Evolutionary conservation across 2,888 invertebrate genomes (phyloP).

Genomic region (Phoronis australis): DNA sequence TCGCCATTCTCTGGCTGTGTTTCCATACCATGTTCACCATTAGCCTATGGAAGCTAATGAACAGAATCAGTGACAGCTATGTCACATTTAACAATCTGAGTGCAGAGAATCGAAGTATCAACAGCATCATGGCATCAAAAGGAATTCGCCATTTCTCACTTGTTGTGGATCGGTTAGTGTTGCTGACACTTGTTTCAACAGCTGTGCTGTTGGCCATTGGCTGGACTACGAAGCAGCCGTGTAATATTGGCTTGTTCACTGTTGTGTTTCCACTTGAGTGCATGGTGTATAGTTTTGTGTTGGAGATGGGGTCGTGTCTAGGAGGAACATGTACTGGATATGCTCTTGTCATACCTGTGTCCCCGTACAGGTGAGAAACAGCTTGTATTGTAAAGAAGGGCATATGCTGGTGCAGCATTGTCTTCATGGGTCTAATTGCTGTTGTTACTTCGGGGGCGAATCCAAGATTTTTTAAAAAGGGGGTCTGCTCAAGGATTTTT

Average conservation of each 20-base stretch:
- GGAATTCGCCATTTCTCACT: constrained; percentile 51
- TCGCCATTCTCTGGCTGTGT: constrained; percentile 40
- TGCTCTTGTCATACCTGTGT: constrained; percentile 48
- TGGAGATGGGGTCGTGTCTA: constrained; percentile 42
- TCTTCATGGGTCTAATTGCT: no score
- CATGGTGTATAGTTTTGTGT: constrained; percentile 38
- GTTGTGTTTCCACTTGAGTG: constrained; percentile 43
- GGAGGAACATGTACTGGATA: constrained; percentile 52
- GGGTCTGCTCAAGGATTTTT: no score
- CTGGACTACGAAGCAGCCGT: constrained; percentile 43
- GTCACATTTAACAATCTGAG: constrained; percentile 21
- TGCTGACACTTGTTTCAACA: constrained; percentile 35
- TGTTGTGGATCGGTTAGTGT: constrained; percentile 42
- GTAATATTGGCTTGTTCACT: constrained; percentile 35
- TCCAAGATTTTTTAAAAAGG: no score
- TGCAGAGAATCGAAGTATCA: constrained; percentile 31
- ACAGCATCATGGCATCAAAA: constrained; percentile 43
- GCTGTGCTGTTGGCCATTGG: constrained; percentile 34
- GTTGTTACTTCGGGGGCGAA: no score
- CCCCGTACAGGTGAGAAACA: constrained; percentile 31
- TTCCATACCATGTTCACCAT: constrained; percentile 41
- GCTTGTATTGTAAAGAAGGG: background rate
- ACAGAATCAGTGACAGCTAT: constrained; percentile 42
- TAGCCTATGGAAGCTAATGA: constrained; percentile 44
- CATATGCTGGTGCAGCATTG: background rate